Evolutionary conservation across 2,888 invertebrate genomes (phyloP).

Genomic region (Drosophila tripunctata): DNA sequence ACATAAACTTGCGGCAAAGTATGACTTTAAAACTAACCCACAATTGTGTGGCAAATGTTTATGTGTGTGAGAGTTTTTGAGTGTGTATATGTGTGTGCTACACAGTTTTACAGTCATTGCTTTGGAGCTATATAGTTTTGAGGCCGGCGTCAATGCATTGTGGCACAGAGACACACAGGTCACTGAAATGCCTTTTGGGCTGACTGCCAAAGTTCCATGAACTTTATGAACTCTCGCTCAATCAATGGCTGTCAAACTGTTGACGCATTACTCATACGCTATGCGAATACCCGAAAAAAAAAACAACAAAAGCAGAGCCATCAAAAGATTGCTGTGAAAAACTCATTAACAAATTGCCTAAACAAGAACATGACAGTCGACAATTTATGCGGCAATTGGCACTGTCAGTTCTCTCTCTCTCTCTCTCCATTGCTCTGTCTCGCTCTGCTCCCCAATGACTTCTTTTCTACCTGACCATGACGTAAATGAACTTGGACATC

Average conservation of each 20-base stretch:
- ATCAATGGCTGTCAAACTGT: constrained; percentile 55
- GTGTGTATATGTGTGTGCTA: constrained; percentile 15
- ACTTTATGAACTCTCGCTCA: constrained; percentile 55
- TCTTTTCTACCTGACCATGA: constrained; percentile 71
- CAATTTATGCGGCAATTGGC: constrained; percentile 62
- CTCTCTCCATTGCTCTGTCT: too few relatives aligned
- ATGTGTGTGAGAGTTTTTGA: constrained; percentile 7
- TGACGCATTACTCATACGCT: constrained; percentile 20
- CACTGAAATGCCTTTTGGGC: constrained; percentile 60
- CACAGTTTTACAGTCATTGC: constrained; percentile 64
- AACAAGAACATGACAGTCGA: constrained; percentile 53
- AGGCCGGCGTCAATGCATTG: constrained; percentile 71
- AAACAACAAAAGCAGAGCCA: not conserved
- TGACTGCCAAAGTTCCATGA: constrained; percentile 71
- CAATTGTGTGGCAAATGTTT: constrained; percentile 49
- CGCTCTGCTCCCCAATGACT: constrained; percentile 40
- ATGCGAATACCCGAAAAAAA: not conserved
- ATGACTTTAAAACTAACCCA: constrained; percentile 75
- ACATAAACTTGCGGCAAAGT: constrained; percentile 61
- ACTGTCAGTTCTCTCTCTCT: constrained; percentile 56
- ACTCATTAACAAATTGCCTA: constrained; percentile 76
- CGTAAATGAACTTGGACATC: constrained; percentile 54
- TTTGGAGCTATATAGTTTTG: constrained; percentile 32
- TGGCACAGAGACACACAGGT: constrained; percentile 56
- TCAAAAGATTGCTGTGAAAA: constrained; percentile 35